Evolutionary conservation across 2,888 invertebrate species (phyloP), one percentile per base, ranked within the genome.

Genomic region (Drosophila hamatofila): DNA sequence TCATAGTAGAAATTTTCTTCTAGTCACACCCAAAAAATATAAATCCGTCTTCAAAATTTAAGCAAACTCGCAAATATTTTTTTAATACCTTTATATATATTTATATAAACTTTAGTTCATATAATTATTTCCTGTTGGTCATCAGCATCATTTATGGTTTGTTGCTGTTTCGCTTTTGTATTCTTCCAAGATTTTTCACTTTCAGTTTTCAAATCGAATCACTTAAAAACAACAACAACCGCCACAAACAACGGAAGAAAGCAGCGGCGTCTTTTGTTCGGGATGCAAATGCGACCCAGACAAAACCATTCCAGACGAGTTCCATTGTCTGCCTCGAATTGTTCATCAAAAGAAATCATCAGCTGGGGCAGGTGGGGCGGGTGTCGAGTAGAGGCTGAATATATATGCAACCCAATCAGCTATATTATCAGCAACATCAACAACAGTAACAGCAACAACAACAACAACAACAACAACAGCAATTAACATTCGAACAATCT

Each of bases 291-390:
- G 87, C 64, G 76, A 49, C 44, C 33, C 65, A 70, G 56, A 65
- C 68, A 75, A 76, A 78, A 63, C 39, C 69, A 83, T 68, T 79
- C 60, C 30, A 18, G 39, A 16, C 46, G 23, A 52, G 42, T 30
- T 61, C 61, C 85, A 80, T 87, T 81, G 87, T 87, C 44, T 68
- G 55, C 44, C 63, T 65, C 55, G 54, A 72, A 71, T 75, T 69
- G 88, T 62, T 67, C 83, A 81, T 83, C 81, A 86, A 88, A 85
- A 83, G 86, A 83, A 83, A 88, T 83, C 78, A 88, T 72, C 77
- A 72, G 63, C 9, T 57, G 49, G 9, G 7, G 46, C 30, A 39
- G 23, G 18, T 49, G 39, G n/a, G 42, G 12, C 23, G 61, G 39
- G 56, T 37, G 23, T 46, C 42, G 30, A 18, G 16, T 23, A 39